Base-by-base conservation (phyloP, 2,113 vertebrate genomes). In the Rissa tridactyla region DNA sequence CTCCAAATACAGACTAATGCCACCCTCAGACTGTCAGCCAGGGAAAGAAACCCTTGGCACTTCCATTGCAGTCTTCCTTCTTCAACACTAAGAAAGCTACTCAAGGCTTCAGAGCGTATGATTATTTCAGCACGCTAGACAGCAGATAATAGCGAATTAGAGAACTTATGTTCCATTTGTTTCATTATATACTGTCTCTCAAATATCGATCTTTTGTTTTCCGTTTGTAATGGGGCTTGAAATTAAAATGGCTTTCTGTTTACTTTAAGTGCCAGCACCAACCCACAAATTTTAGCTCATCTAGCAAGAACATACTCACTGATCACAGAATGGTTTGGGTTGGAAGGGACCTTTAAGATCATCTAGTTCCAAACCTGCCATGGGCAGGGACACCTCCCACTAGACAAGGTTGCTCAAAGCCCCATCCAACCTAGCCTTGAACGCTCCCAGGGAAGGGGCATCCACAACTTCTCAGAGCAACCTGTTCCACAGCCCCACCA, bases 171-270 rank as follows among this genome's bases (percentile, higher is more conserved):
- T 92, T 90, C 70, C 73, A 80, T 65, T 78, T 76, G 62, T 78
- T 71, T 87, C 66, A 47, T 87, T 92, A 83, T n/a, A 75, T 18
- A 36, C 64, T 46, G 46, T 79, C 42, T 91, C 83, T 88, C 54
- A 72, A 91, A 72, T 76, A 96, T 40, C 83, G 55, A 92, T 78
- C 36, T 85, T 91, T 46, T 82, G 51, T 58, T 96, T 90, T 92
- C 80, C 46, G 30, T 66, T 89, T 87, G 73, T 72, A 95, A 87
- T 65, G 36, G n/a, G 22, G 32, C 57, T 95, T 96, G 88, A 96
- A 97, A 96, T 92, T 88, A 91, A 95, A 96, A 95, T 21, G 16
- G 23, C 15, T 91, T 92, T 92, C 72, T 87, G 49, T 89, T 95
- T 91, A 81, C 36, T 92, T 91, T 52, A 85, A 65, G 38, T 66